phyloP scores from a whole-genome alignment of 2,113 vertebrate genomes.

The Fregata magnificens region DNA sequence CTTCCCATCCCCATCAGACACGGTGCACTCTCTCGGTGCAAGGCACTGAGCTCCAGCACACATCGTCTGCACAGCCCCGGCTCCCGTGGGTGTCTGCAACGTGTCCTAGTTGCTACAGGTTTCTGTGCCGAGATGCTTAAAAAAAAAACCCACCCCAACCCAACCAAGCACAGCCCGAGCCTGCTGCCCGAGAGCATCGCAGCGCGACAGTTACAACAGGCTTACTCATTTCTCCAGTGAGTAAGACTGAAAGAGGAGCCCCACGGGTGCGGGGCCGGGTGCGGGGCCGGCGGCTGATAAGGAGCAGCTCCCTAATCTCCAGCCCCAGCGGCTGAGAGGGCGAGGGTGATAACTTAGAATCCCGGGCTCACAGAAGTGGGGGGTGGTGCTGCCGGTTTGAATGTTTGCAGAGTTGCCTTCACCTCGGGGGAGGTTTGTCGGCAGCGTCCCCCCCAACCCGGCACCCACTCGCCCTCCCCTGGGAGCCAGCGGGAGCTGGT shows the following conservation, averaged over 20 bases:
- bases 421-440: fast-evolving
- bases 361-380: fast-evolving
- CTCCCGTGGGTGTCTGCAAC: background rate
- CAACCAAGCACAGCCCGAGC: background rate
- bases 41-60: background rate
- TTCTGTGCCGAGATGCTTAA: background rate
- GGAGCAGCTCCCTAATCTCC: constrained; percentile 52
- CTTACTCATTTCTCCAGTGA: constrained; percentile 31
- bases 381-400: background rate
- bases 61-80: background rate
- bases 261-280: background rate
- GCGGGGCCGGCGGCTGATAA: background rate
- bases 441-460: background rate
- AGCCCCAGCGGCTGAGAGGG: background rate
- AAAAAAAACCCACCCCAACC: background rate
- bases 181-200: background rate
- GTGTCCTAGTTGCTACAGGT: background rate
- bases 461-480: fast-evolving
- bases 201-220: background rate
- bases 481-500: background rate
- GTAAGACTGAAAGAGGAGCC: background rate
- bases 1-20: background rate
- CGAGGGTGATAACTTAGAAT: background rate
- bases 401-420: background rate
- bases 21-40: fast-evolving